Conservation (phyloP, 1,140 invertebrate genomes). For the Microvelia longipes region DNA sequence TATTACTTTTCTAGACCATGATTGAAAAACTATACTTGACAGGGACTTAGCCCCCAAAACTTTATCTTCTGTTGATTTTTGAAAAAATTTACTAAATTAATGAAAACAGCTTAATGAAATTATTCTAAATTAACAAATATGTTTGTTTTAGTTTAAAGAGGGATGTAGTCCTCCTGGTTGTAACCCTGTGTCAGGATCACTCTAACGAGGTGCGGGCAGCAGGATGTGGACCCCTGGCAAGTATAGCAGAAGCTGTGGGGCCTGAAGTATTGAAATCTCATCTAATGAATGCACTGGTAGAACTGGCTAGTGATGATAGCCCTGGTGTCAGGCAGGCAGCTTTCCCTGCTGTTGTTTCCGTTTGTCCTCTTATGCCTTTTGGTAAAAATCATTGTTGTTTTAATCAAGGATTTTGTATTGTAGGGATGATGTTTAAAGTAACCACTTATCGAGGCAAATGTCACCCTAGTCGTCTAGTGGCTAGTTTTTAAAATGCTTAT, state of each 20-base stretch:
- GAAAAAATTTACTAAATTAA: too few relatives aligned
- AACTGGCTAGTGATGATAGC: constrained; percentile 14
- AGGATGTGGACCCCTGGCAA: constrained; percentile 7
- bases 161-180: constrained; percentile 13
- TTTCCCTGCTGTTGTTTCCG: constrained; percentile 6
- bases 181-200: constrained; percentile 16
- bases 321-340: constrained; percentile 11
- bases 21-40: too few relatives aligned
- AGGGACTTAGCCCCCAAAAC: too few relatives aligned
- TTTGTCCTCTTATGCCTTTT: constrained; percentile 5
- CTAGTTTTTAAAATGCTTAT: too few relatives aligned
- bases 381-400: constrained; percentile 5
- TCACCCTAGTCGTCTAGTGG: too few relatives aligned
- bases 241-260: constrained; percentile 3
- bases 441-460: too few relatives aligned
- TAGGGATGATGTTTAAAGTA: too few relatives aligned
- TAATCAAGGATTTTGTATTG: too few relatives aligned
- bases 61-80: too few relatives aligned
- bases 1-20: too few relatives aligned
- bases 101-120: too few relatives aligned
- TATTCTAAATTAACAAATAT: too few relatives aligned
- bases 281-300: constrained; percentile 10
- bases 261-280: constrained; percentile 4
- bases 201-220: constrained; percentile 9
- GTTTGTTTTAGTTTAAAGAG: constrained; percentile 10